These are phyloP conservation scores for Ophioninae sp. DNA, from an alignment of 2,888 invertebrate genomes.

Conservation along the genomic window DNA sequence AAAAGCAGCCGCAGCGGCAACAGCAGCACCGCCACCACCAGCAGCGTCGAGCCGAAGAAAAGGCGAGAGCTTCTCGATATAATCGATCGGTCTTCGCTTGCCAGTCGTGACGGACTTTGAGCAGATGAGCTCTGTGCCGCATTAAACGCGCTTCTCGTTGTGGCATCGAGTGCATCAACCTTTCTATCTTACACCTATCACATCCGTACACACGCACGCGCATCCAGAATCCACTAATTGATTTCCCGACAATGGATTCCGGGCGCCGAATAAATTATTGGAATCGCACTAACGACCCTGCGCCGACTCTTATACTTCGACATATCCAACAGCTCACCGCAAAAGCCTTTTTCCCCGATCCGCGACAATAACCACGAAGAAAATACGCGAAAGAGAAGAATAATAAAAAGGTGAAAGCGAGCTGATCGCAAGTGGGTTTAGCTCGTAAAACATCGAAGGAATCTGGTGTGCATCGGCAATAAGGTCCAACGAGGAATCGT, in stretches of 20 bases:
- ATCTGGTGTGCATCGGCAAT: constrained; percentile 58
- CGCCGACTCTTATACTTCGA: background rate
- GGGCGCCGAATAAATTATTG: constrained; percentile 38
- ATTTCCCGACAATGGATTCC: constrained; percentile 47
- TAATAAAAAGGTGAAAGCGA: constrained; percentile 30
- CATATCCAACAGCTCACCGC: constrained; percentile 28
- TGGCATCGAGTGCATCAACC: constrained; percentile 21
- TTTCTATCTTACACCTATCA: background rate
- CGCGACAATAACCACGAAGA: constrained; percentile 57
- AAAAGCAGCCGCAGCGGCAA: background rate
- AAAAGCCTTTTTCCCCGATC: constrained; percentile 37
- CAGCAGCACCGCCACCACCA: constrained; percentile 8
- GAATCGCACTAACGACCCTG: constrained; percentile 48
- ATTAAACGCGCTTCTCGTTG: background rate
- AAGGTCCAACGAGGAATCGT: constrained; percentile 55
- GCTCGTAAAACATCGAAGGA: constrained; percentile 71
- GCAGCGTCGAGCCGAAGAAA: constrained; percentile 13
- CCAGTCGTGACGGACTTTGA: constrained; percentile 34
- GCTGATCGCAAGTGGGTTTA: constrained; percentile 53
- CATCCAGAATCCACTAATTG: constrained; percentile 40
- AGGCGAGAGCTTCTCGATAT: constrained; percentile 50
- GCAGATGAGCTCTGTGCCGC: constrained; percentile 1
- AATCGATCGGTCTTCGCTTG: constrained; percentile 50
- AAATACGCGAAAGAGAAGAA: constrained; percentile 33
- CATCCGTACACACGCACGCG: constrained; percentile 15